Evolutionary conservation across 2,888 invertebrate genomes (phyloP), one percentile per base, ranked within the genome.

Genomic region (Metalampra italica): DNA sequence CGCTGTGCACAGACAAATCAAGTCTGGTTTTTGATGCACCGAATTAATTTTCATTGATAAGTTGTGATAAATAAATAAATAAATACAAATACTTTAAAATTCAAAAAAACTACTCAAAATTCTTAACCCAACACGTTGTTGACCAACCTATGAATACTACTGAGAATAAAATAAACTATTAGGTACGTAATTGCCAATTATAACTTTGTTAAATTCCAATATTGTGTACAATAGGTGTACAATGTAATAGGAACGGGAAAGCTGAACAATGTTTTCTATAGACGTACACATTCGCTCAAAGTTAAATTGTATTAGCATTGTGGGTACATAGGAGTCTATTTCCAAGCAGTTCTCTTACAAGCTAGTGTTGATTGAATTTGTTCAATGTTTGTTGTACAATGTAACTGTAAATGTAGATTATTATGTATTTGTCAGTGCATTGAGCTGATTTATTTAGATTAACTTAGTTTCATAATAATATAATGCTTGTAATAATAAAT

Each of bases 271-370:
- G 41, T 42, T 42, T 54, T 53, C 38, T 51, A 46, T 43, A 14
- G 57, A 49, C 56, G 60, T 53, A 59, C 58, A 56, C 50, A 61
- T 64, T 58, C 56, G 59, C 60, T 61, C 57, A 59, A 66, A 58
- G 65, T 71, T 71, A 66, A 71, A 74, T 71, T 69, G 61, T 68
- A 68, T 71, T 65, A 70, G 60, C 64, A 64, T 53, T 57, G 52
- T 56, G 47, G 52, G 62, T 55, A 59, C 67, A 64, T 59, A 61
- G 60, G 60, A 60, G 46, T 55, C 67, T 60, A 40, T 53, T 50
- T 47, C 53, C 45, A 52, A 58, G 54, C 51, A 50, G 53, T 57
- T 38, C 48, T 40, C 49, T 57, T 54, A 56, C 53, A 39, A 50
- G 51, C 53, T 49, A 52, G 56, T 57, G 62, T 59, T 49, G 53